Evolutionary conservation across 2,888 invertebrate species (phyloP).

Genomic region (Toxonevra muliebris): DNA sequence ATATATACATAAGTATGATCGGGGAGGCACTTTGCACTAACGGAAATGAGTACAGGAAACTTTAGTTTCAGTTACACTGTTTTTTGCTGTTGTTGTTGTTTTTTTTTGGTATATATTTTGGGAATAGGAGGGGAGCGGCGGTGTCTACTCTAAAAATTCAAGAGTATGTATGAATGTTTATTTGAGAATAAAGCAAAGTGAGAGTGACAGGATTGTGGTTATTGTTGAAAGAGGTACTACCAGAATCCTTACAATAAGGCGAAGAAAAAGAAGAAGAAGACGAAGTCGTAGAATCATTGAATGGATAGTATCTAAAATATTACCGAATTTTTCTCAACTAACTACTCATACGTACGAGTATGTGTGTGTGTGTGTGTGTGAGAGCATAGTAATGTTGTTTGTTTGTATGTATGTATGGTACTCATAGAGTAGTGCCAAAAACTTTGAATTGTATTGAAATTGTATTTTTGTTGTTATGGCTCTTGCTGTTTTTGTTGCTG

Average conservation of each 20-base stretch:
- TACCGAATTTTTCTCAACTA: too few relatives aligned
- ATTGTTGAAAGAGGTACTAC: conserved; percentile 35
- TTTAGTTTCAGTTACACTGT: conserved; percentile 53
- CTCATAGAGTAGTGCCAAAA: conserved; percentile 49
- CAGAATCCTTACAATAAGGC: background rate
- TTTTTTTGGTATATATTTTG: background rate
- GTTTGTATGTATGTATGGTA: background rate
- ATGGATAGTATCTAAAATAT: background rate
- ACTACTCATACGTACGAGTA: background rate
- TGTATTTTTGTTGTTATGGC: conserved; percentile 58
- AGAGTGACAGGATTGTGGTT: conserved; percentile 50
- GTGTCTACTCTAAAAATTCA: background rate
- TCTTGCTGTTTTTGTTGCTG: background rate
- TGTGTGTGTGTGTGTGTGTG: background rate
- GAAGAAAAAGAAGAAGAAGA: background rate
- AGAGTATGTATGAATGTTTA: background rate
- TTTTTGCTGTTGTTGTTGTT: background rate
- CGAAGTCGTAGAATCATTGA: background rate
- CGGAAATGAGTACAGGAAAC: conserved; percentile 60
- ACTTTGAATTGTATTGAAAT: conserved; percentile 63
- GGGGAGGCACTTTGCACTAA: conserved; percentile 7
- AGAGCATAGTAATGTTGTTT: background rate
- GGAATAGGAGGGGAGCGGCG: background rate
- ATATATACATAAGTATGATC: background rate
- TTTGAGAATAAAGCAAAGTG: conserved; percentile 23